Evolutionary conservation across 2,113 vertebrate genomes (phyloP), one percentile per base, ranked within the genome.

Genomic region (Amblyopsis rosae): DNA sequence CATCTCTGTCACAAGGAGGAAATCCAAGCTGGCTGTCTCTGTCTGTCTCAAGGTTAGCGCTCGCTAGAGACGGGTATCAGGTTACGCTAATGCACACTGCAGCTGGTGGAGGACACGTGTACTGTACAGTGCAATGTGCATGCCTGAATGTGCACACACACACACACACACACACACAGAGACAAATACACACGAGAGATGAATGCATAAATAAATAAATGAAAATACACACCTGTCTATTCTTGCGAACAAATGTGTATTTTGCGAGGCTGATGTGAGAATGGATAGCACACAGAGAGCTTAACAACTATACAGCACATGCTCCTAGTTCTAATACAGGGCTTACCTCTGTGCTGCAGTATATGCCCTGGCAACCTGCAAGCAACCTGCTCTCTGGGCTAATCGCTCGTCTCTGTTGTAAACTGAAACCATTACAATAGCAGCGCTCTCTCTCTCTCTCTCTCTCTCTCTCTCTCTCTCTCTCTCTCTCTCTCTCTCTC

Each of bases 31-130:
- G 79, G 79, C 72, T 62, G 41, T 13, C 33, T 80, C 76, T 75
- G 68, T 69, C 64, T 50, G 67, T 79, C 84, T 86, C 82, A 89
- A 89, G 87, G 87, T 89, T 89, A 84, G 83, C 72, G 72, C 87
- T 86, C 83, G 67, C 83, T 72, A 69, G 85, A 82, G 85, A 86
- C 70, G 65, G 80, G 72, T 74, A 82, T 89, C 87, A 70, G 70
- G 83, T 89, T 89, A 86, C 87, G 81, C 83, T 89, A 87, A 89
- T 87, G 83, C 83, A 89, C 82, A 80, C 80, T 82, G 82, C 26
- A 26, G 82, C 85, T 84, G 85, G 82, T 80, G 82, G 83, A 87
- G 83, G 80, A 87, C 87, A 79, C 79, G 72, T 69, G 76, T 48
- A 59, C 83, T 69, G 76, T 48, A 59, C 83, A 75, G 35, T 41